phyloP scores from a whole-genome alignment of 2,797 vertebrate genomes.

The Microctenopoma steveboyesi region DNA sequence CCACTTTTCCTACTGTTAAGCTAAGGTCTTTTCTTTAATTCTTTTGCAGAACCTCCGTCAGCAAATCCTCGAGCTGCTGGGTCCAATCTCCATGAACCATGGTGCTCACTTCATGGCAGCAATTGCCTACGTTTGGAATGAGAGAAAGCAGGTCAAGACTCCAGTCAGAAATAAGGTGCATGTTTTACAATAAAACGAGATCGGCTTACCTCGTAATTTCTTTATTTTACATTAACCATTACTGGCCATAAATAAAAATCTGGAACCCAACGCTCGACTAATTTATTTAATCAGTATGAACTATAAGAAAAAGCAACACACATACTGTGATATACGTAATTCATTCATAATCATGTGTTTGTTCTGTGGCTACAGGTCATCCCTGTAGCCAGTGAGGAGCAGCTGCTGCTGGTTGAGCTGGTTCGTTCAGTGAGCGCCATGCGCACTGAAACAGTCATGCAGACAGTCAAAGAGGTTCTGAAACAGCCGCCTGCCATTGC shows the following conservation, averaged over 20 bases:
- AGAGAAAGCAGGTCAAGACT: constrained; percentile 90
- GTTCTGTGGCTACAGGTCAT: constrained; percentile 86
- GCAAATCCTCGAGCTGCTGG: constrained; percentile 95
- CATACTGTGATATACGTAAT: neutral
- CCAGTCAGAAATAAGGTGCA: constrained; percentile 89
- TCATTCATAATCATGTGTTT: neutral
- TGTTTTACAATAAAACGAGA: neutral
- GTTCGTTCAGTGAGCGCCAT: constrained; percentile 98
- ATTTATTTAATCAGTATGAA: neutral
- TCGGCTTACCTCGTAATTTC: neutral
- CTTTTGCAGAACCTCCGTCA: constrained; percentile 91
- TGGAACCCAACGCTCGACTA: too few relatives aligned
- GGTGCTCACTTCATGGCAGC: constrained; percentile 99
- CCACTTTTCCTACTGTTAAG: neutral
- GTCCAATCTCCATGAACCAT: constrained; percentile 99
- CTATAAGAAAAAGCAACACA: neutral
- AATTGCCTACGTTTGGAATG: constrained; percentile 99
- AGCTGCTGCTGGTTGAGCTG: constrained; percentile 94
- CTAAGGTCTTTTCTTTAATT: constrained; percentile 8
- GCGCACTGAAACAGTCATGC: constrained; percentile 97
- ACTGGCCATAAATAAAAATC: neutral
- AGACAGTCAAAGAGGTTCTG: constrained; percentile 97
- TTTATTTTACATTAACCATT: neutral
- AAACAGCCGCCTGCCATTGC: constrained; percentile 98
- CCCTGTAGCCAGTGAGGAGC: constrained; percentile 93